Base-by-base conservation (phyloP, 2,113 vertebrate genomes). In the Rhynchomys soricoides region DNA sequence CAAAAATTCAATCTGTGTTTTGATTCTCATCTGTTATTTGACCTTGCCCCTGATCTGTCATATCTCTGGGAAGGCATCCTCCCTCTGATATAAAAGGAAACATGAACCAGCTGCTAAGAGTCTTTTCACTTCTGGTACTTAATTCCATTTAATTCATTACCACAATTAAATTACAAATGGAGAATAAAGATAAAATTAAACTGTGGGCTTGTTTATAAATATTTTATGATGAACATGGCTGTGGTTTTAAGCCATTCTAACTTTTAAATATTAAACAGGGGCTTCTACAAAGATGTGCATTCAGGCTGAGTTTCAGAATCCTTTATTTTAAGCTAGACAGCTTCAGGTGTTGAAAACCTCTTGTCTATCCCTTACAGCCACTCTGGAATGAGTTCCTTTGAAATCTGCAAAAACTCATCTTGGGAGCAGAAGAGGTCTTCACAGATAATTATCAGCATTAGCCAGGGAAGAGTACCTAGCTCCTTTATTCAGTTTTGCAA, bases 401-500 rank as follows among this genome's bases (percentile, higher is more conserved):
- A 96, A 97, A 92, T 43, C 68, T 64, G 68, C 66, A 96, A 71
- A 97, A 95, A 93, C 34, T 89, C 92, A 89, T 96, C 88, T 91
- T 21, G 90, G 64, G 43, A 97, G 79, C 75, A 91, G 52, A 66
- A 85, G 94, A 97, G 81, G 81, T 95, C 97, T 97, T 96, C 40
- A 59, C 86, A 90, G 92, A 90, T 97, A 97, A 98, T 98, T 95
- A 97, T 97, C 77, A 96, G 66, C 74, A 94, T 59, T 73, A 86
- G 90, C 91, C 82, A 86, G 91, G 50, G 50, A 90, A 59, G 89
- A 34, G 55, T 45, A 34, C 82, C 55, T 55, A 77, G 55, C 34
- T 59, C 64, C 73, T 89, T 81, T 89, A 89, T 81, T 81, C 7
- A 95, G 64, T 86, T 93, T 40, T 71, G 45, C 62, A 93, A 89